These are phyloP conservation scores for Malthinus flaveolus DNA, from an alignment of 2,888 invertebrate genomes.

Conservation along the genomic window DNA sequence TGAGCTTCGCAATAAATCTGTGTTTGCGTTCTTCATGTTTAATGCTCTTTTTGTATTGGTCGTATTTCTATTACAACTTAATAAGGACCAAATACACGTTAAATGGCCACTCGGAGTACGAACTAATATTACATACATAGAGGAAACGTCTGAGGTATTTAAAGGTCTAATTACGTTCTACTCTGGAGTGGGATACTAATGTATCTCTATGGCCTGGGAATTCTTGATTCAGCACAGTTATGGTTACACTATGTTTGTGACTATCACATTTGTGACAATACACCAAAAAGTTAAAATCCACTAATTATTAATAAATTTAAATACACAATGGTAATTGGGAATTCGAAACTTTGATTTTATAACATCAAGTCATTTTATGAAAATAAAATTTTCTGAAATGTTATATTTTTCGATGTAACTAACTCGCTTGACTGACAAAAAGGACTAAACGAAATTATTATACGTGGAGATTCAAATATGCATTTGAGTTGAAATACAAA, in stretches of 20 bases:
- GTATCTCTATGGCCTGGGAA: slow-evolving; percentile 46
- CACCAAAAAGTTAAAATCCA: slow-evolving; percentile 3
- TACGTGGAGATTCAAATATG: too few species aligned
- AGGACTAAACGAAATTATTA: too few species aligned
- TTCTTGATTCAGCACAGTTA: slow-evolving; percentile 29
- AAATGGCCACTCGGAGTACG: slow-evolving; percentile 95
- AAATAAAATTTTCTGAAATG: too few species aligned
- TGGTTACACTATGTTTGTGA: slow-evolving; percentile 26
- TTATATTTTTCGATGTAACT: too few species aligned
- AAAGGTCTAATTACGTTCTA: slow-evolving; percentile 32
- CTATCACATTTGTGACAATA: slow-evolving; percentile 13
- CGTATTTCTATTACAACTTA: slow-evolving; percentile 98
- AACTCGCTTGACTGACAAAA: too few species aligned
- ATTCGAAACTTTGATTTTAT: background rate
- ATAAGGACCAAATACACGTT: slow-evolving; percentile 97
- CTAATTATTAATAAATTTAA: background rate
- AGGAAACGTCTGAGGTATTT: slow-evolving; percentile 88
- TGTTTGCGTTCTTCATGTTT: slow-evolving; percentile 99
- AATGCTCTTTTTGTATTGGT: slow-evolving; percentile 99
- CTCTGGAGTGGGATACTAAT: slow-evolving; percentile 48
- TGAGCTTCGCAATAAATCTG: slow-evolving; percentile 95
- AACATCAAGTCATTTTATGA: background rate
- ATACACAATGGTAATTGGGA: slow-evolving; percentile 1
- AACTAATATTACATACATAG: slow-evolving; percentile 92
- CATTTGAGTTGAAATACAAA: too few species aligned